Evolutionary conservation across 2,113 vertebrate genomes (phyloP).

Genomic region (Apeltes quadracus): DNA sequence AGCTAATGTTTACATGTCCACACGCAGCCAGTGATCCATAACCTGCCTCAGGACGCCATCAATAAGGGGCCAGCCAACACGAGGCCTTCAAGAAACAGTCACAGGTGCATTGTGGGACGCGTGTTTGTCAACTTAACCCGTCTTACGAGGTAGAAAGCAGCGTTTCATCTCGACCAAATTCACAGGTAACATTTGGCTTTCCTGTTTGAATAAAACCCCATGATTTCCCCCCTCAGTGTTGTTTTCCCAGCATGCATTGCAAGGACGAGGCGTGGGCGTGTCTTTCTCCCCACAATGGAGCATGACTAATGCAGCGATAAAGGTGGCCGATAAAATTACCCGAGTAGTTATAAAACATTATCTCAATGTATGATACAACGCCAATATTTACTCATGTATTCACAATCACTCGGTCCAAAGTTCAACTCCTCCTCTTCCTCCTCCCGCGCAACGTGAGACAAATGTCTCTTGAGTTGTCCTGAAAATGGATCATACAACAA

Average conservation of each 20-base stretch:
- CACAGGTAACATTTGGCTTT: not conserved
- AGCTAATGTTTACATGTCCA: conserved; percentile 48
- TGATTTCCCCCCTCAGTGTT: not conserved
- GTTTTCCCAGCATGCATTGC: not conserved
- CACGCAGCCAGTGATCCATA: conserved; percentile 14
- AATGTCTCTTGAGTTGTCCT: not conserved
- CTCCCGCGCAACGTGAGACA: not conserved
- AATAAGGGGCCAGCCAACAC: not conserved
- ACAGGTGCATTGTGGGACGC: not conserved
- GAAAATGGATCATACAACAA: not conserved
- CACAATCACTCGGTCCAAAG: not conserved
- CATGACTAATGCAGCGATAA: too few relatives aligned
- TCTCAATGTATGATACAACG: not conserved
- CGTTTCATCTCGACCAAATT: not conserved
- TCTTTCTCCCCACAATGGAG: not conserved
- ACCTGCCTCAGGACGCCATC: not conserved
- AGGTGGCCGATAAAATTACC: not conserved
- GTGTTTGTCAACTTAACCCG: not conserved
- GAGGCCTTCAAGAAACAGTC: not conserved
- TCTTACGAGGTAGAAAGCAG: not conserved
- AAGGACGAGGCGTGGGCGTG: not conserved
- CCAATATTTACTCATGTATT: not conserved
- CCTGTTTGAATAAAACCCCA: not conserved
- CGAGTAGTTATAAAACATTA: not conserved
- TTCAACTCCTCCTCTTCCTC: not conserved